Evolutionary conservation across 2,888 invertebrate species (phyloP), one percentile per base, ranked within the genome.

Genomic region (Lepidonotus clava): DNA sequence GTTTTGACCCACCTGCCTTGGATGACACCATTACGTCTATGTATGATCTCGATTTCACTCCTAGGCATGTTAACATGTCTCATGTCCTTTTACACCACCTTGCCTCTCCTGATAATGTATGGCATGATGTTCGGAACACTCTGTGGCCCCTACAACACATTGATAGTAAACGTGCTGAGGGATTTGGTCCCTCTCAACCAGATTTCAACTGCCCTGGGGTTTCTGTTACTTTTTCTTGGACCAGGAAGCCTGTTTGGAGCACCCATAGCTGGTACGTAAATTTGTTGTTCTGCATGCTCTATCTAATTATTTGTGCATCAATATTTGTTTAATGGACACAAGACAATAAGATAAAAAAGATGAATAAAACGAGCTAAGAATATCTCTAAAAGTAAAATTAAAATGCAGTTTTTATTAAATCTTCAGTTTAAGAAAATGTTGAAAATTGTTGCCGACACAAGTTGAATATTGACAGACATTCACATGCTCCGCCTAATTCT

Each of bases 81-180:
- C 2, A 36, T 76, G 21, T 24, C 76, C 38, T 76, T 40, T 38
- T 40, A n/a, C 76, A 76, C 76, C 76, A 76, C n/a, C 40, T 8
- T 76, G 76, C 76, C 76, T 1, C 76, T 76, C 1, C 18, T 76
- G 76, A 1, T 76, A 21, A 40, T 34, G 21, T 76, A 76, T 21
- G 38, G 36, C 5, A 28, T 8, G 0, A 14, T 76, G 38, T 76
- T 40, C 38, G 76, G 76, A 24, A 6, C 24, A 34, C 76, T 76
- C 38, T 14, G 14, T 14, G 21, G 36, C 1, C 76, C 76, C 2
- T 76, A 76, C 36, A 76, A 76, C 24, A 76, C 76, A 14, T 28
- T 40, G n/a, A 8, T 28, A 24, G 76, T 76, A 14, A 2, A 36
- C 36, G 24, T 76, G 11, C 34, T 40, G n/a, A 76, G 38, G 76